Base-by-base conservation (phyloP, 1,140 invertebrate species). In the Monochamus saltuarius region DNA sequence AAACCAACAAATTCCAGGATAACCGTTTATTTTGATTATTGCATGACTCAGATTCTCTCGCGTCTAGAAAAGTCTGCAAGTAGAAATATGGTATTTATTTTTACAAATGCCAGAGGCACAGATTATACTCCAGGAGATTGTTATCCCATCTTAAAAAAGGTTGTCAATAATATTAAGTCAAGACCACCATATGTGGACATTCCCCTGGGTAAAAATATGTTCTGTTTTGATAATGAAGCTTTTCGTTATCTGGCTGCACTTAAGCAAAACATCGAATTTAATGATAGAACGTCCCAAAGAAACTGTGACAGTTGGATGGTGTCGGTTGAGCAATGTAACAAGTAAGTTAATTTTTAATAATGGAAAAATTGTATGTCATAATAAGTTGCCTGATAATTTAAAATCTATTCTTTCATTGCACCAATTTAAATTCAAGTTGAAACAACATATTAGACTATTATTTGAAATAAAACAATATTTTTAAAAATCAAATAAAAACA, bases 191-290 rank as follows among this genome's bases (percentile, higher is more conserved):
- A 68, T 29, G 61, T 65, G 11, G 53, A 59, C n/a, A 71, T 73
- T 36, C 66, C 61, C 4, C 49, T 67, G 7, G 58, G 65, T 29
- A 47, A 62, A 3, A 64, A 72, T 14, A 67, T 65, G 29, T 75
- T 73, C 58, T 75, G 65, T 52, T 67, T 73, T 16, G 73, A 75
- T 38, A 75, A 75, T 50, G 73, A 73, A 47, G 62, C 67, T 6
- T 75, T 75, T 43, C 59, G 65, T 35, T 68, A 58, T 59, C 46
- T 75, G 40, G 65, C 65, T 6, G 73, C 65, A 7, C 35, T 61
- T 7, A 66, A 69, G 38, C 38, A 64, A 8, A 61, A 59, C 9
- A 46, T 73, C 9, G 16, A 68, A 16, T 64, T 70, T 47, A 43
- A 42, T 22, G 17, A 56, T 11, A 42, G 49, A 13, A 19, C 52